phyloP scores from a whole-genome alignment of 35 echinoderm and acorn worm genomes.

The Lytechinus variegatus region DNA sequence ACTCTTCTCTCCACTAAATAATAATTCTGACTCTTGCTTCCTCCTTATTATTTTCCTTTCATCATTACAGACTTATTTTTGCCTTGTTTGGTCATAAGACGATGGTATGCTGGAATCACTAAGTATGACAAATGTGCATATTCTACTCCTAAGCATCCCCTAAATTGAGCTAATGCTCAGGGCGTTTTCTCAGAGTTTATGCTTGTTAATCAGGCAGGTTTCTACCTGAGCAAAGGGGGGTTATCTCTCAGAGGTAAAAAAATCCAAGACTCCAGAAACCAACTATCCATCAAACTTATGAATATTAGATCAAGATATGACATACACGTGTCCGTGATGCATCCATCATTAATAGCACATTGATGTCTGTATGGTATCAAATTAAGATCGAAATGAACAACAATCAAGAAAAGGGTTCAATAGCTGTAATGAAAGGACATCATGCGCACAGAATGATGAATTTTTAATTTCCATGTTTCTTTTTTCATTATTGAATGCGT shows the following conservation, averaged over 20 bases:
- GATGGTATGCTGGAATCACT: neutral
- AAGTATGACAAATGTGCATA: conserved; percentile 35
- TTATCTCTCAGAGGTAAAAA: neutral
- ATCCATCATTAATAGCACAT: conserved; percentile 22
- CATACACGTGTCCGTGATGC: neutral
- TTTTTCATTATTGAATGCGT: neutral
- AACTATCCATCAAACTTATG: conserved; percentile 32
- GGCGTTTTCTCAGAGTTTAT: neutral
- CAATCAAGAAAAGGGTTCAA: neutral
- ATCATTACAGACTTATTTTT: neutral
- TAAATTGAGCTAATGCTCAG: conserved; percentile 36
- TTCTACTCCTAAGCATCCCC: neutral
- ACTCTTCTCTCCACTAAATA: too few species aligned
- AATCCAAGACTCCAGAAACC: neutral
- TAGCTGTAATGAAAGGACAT: neutral
- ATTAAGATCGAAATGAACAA: conserved; percentile 19
- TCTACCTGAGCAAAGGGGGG: neutral
- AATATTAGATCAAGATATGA: conserved; percentile 44
- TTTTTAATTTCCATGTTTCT: neutral
- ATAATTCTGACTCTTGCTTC: too few species aligned
- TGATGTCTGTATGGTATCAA: neutral
- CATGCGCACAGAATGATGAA: neutral
- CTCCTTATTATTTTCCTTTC: neutral
- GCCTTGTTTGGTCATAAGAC: neutral
- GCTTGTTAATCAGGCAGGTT: neutral